Evolutionary conservation across 2,113 vertebrate genomes (phyloP).

Genomic region (Sebastes fasciatus): DNA sequence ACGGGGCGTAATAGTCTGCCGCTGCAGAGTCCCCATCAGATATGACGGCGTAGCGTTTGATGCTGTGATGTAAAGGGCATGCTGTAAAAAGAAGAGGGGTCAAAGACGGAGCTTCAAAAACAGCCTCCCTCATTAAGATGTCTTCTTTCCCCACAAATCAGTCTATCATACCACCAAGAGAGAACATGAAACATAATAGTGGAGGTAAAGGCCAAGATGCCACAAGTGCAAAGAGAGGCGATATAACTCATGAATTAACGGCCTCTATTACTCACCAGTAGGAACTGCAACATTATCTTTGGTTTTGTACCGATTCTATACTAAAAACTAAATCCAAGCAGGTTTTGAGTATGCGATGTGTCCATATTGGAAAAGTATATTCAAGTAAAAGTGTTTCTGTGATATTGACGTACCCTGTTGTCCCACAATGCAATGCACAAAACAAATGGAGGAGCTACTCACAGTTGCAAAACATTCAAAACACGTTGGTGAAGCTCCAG

Average conservation of each 20-base stretch:
- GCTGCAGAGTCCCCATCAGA: constrained; percentile 16
- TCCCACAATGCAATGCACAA: background rate
- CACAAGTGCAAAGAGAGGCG: background rate
- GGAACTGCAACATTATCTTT: background rate
- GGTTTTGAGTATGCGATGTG: background rate
- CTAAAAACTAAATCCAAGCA: background rate
- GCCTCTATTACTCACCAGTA: background rate
- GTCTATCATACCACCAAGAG: background rate
- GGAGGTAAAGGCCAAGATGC: background rate
- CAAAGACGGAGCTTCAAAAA: constrained; percentile 24
- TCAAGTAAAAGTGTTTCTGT: background rate
- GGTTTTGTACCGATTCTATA: background rate
- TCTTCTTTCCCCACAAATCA: background rate
- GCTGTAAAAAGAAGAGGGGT: constrained; percentile 15
- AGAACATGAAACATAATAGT: constrained; percentile 4
- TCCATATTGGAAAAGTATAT: background rate
- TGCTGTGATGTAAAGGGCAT: constrained; percentile 2
- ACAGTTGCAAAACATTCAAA: background rate
- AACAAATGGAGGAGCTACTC: background rate
- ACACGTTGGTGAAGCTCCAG: background rate
- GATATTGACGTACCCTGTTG: background rate
- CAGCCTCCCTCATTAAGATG: constrained; percentile 27
- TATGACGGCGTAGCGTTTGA: background rate
- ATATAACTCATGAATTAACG: background rate
- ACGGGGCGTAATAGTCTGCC: background rate